A percentile compares a stretch with the other conserved stretches of the same genome.
phyloP scores from a whole-genome alignment of 2,888 invertebrate species.

The Lysandra bellargus region DNA sequence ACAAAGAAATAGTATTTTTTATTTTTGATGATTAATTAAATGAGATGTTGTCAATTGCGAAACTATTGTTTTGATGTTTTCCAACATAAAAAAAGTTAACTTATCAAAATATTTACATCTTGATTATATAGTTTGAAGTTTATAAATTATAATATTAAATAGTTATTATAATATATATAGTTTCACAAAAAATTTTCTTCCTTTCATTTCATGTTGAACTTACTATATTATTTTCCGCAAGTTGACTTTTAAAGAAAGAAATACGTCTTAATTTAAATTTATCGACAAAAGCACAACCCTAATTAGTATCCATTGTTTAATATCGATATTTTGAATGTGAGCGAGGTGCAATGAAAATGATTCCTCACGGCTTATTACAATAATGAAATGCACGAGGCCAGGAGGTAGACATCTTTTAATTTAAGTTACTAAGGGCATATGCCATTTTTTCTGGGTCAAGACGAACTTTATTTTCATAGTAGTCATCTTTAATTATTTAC shows the following conservation, averaged over 20 bases:
- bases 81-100: too few relatives aligned
- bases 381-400: slow-evolving; percentile 44
- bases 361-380: slow-evolving; percentile 76
- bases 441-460: background rate
- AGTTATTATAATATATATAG: too few relatives aligned
- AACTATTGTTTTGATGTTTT: too few relatives aligned
- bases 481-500: background rate
- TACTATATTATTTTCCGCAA: background rate
- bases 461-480: background rate
- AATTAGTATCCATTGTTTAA: slow-evolving; percentile 6
- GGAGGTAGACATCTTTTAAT: background rate
- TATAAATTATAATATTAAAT: too few relatives aligned
- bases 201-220: background rate
- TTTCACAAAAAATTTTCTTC: too few relatives aligned
- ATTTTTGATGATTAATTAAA: too few relatives aligned
- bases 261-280: background rate
- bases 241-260: background rate
- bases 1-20: too few relatives aligned
- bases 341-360: slow-evolving; percentile 61
- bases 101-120: too few relatives aligned
- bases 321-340: slow-evolving; percentile 25
- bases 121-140: too few relatives aligned
- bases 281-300: slow-evolving; percentile 24
- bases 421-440: background rate
- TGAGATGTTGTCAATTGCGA: too few relatives aligned